A percentile compares a stretch with the other conserved stretches of the same genome.
Evolutionary conservation across 1,140 invertebrate genomes (phyloP).

Genomic region (Apis mellifera): DNA sequence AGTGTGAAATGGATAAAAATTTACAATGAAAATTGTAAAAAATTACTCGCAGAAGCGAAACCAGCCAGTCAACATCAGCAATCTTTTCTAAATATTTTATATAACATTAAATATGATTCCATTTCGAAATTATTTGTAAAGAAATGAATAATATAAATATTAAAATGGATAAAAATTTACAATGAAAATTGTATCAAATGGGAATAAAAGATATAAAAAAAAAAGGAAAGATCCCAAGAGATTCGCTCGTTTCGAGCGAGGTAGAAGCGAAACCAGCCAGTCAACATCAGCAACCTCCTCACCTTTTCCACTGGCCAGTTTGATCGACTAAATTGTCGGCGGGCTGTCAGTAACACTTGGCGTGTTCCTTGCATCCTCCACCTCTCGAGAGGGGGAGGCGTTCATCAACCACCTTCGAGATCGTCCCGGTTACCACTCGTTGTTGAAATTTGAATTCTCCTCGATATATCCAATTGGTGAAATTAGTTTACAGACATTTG

Average conservation of each 20-base stretch:
- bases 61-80: too few species aligned
- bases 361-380: conserved; percentile 49
- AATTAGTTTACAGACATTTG: conserved; percentile 43
- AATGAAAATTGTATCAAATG: too few species aligned
- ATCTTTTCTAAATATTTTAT: too few species aligned
- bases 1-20: too few species aligned
- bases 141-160: too few species aligned
- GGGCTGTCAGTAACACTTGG: conserved; percentile 57
- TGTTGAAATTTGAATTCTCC: conserved; percentile 25
- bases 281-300: background rate
- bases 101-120: too few species aligned
- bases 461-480: background rate
- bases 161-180: too few species aligned
- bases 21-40: too few species aligned
- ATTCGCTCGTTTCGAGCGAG: too few species aligned
- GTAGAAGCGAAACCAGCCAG: background rate
- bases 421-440: background rate
- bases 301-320: conserved; percentile 54
- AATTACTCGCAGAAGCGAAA: too few species aligned
- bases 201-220: background rate
- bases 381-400: conserved; percentile 20
- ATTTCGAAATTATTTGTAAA: too few species aligned
- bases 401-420: conserved; percentile 1
- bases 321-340: conserved; percentile 61
- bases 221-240: background rate